A percentile compares a stretch with the other conserved stretches of the same genome.
These are phyloP conservation scores for Spizaetus ornatus DNA, from an alignment of 2,113 vertebrate species.

Conservation along the genomic window DNA sequence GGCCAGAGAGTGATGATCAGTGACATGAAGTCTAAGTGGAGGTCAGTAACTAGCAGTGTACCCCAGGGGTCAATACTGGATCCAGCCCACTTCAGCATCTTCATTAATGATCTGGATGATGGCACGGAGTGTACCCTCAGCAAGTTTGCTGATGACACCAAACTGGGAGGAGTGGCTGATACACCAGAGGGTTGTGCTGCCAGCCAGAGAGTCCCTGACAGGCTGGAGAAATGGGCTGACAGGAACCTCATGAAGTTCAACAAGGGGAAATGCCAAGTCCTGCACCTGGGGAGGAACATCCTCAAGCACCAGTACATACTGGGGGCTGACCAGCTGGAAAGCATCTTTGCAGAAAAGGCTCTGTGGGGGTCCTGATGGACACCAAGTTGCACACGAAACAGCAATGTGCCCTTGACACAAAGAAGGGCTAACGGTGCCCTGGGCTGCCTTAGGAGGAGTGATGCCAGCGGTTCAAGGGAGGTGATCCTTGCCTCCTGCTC, in stretches of 20 bases:
- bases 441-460: not conserved
- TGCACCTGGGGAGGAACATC: not conserved
- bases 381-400: not conserved
- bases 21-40: not conserved
- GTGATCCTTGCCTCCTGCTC: not conserved
- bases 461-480: not conserved
- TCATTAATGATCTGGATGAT: not conserved
- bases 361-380: not conserved
- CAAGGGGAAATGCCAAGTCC: not conserved
- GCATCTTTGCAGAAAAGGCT: not conserved
- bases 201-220: not conserved
- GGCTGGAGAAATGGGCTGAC: not conserved
- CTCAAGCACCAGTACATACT: not conserved
- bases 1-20: not conserved
- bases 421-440: not conserved
- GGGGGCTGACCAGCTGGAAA: not conserved
- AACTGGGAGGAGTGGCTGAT: not conserved
- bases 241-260: not conserved
- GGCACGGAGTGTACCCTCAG: not conserved
- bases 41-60: not conserved
- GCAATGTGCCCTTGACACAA: not conserved
- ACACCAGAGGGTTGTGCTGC: rapidly evolving
- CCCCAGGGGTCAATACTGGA: not conserved
- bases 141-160: not conserved
- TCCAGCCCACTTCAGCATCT: not conserved